Conservation (phyloP, 2,113 vertebrate species). For the Cichladusa arquata region DNA sequence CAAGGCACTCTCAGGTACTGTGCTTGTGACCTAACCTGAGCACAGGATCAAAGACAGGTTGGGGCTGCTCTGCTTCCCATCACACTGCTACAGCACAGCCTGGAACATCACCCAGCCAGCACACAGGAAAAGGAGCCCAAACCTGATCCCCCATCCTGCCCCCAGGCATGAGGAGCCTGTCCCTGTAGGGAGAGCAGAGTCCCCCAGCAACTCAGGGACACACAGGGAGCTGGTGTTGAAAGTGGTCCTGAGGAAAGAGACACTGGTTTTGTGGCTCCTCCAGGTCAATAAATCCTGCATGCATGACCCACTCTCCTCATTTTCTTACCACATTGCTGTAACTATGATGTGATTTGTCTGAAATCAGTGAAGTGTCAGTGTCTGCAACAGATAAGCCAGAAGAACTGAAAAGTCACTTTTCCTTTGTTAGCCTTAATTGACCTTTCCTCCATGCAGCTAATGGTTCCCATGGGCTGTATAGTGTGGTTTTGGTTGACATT, state of each 20-base stretch:
- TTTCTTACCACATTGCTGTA: not conserved
- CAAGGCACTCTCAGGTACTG: not conserved
- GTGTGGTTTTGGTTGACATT: not conserved
- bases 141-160: not conserved
- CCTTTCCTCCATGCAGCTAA: not conserved
- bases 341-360: not conserved
- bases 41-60: not conserved
- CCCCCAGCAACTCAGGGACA: not conserved
- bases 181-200: not conserved
- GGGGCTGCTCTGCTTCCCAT: not conserved
- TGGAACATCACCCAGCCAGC: not conserved
- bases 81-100: not conserved
- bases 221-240: not conserved
- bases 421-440: not conserved
- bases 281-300: not conserved
- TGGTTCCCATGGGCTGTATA: not conserved
- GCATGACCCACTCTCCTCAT: not conserved
- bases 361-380: not conserved
- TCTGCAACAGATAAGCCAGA: not conserved
- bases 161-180: not conserved
- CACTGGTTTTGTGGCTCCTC: not conserved
- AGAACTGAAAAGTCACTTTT: not conserved
- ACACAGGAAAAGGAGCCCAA: not conserved
- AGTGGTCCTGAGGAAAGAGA: not conserved
- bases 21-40: not conserved